phyloP scores from a whole-genome alignment of 2,888 invertebrate genomes.

The Aleiodes testaceus region DNA sequence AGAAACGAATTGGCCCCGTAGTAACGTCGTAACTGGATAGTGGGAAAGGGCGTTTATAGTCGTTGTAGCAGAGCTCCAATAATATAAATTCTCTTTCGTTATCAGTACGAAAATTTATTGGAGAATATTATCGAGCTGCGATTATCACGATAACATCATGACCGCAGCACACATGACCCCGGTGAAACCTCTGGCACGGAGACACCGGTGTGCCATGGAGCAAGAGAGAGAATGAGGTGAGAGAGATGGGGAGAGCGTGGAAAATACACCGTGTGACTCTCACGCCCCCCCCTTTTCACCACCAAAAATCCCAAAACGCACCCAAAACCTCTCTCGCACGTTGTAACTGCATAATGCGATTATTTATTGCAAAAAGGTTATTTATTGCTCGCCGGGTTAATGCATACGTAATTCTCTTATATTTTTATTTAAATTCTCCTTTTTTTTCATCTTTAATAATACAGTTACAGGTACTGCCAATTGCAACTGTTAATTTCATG shows the following conservation, averaged over 20 bases:
- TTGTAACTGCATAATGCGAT: slow-evolving; percentile 57
- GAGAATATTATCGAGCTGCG: slow-evolving; percentile 70
- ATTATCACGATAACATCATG: slow-evolving; percentile 70
- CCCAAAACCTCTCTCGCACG: slow-evolving; percentile 9
- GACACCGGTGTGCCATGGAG: slow-evolving; percentile 32
- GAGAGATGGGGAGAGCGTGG: not conserved
- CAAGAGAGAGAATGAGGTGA: not conserved
- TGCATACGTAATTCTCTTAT: not conserved
- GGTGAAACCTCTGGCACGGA: slow-evolving; percentile 46
- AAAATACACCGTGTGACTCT: slow-evolving; percentile 25
- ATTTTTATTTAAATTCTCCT: not conserved
- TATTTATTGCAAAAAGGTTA: slow-evolving; percentile 64
- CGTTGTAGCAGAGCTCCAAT: slow-evolving; percentile 56
- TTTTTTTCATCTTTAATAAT: not conserved
- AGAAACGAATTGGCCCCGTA: slow-evolving; percentile 64
- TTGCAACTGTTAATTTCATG: not conserved
- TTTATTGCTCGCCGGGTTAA: slow-evolving; percentile 53
- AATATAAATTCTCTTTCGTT: slow-evolving; percentile 69
- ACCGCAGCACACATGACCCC: slow-evolving; percentile 60
- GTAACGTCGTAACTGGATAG: slow-evolving; percentile 58
- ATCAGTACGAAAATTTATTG: slow-evolving; percentile 67
- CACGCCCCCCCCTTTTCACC: slow-evolving; percentile 26
- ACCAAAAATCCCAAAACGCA: not conserved
- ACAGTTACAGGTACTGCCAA: not conserved
- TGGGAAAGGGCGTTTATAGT: slow-evolving; percentile 56